These are phyloP conservation scores for Syrrhaptes paradoxus DNA, from an alignment of 2,113 vertebrate genomes.

Conservation along the genomic window DNA sequence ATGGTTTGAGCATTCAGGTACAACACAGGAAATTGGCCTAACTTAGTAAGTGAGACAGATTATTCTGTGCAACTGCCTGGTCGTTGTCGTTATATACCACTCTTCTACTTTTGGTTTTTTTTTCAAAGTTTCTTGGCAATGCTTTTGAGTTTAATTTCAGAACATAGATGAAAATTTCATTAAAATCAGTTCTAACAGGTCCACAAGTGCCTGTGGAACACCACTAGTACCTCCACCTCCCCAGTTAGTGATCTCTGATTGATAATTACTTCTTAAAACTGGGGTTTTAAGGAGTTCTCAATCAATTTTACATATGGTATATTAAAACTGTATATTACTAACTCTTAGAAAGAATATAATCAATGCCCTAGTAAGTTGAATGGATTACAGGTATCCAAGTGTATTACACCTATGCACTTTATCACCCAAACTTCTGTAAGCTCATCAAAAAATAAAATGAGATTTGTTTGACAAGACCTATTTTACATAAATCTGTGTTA, in stretches of 20 bases:
- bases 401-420: not conserved
- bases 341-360: not conserved
- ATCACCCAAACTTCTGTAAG: constrained; percentile 26
- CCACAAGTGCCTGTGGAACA: not conserved
- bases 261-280: not conserved
- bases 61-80: not conserved
- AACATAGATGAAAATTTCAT: not conserved
- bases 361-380: not conserved
- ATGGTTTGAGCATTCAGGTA: constrained; percentile 33
- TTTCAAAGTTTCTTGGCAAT: not conserved
- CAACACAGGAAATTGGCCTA: not conserved
- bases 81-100: not conserved
- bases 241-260: not conserved
- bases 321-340: not conserved
- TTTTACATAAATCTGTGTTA: constrained; percentile 29
- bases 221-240: not conserved
- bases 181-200: not conserved
- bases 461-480: constrained; percentile 49
- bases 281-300: not conserved
- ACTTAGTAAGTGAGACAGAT: not conserved
- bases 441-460: constrained; percentile 24
- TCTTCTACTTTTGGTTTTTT: not conserved
- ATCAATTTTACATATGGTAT: not conserved
- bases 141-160: not conserved
- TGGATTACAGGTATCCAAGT: not conserved